Evolutionary conservation across 2,113 vertebrate genomes (phyloP), one percentile per base, ranked within the genome.

Genomic region (Takifugu bimaculatus): DNA sequence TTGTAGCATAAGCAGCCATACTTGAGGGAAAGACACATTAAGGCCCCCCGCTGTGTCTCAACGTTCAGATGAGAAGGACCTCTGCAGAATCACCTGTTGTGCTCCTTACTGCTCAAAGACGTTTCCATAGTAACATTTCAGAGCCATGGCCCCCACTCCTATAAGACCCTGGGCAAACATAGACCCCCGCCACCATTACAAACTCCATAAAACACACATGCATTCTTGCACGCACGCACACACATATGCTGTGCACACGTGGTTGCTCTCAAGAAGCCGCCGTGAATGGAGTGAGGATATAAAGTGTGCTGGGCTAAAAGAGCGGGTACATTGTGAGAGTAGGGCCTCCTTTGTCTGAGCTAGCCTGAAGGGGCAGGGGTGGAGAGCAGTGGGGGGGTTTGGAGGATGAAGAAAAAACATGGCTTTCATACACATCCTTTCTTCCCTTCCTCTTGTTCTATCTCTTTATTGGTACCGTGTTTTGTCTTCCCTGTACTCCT

Each of bases 401-500:
- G 80, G 80, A 63, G 80, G 76, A 79, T 50, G 67, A 28, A n/a
- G 52, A 43, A 42, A 50, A 70, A 80, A 80, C 80, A 75, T 83
- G 82, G 84, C 85, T 85, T 90, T 90, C 87, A 88, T 87, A 80
- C 80, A 84, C 85, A 83, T 91, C 85, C 82, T 91, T 91, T 91
- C 85, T 89, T 89, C 75, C 68, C 77, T 74, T 83, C 85, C 86
- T 90, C 88, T 88, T 91, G 85, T 91, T 89, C 85, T 88, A 78
- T 89, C 85, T 89, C 88, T 91, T 91, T 89, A 90, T 91, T 91
- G 87, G 79, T 73, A 87, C 80, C 87, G 84, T 89, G 84, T 92
- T 89, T 91, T 90, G 87, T 90, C 83, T 80, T 80, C 75, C 20
- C 42, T 42, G 57, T 60, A 73, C 56, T 5, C 39, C 70, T 64